phyloP scores from a whole-genome alignment of 2,888 invertebrate species.

The Eupithecia tripunctaria region DNA sequence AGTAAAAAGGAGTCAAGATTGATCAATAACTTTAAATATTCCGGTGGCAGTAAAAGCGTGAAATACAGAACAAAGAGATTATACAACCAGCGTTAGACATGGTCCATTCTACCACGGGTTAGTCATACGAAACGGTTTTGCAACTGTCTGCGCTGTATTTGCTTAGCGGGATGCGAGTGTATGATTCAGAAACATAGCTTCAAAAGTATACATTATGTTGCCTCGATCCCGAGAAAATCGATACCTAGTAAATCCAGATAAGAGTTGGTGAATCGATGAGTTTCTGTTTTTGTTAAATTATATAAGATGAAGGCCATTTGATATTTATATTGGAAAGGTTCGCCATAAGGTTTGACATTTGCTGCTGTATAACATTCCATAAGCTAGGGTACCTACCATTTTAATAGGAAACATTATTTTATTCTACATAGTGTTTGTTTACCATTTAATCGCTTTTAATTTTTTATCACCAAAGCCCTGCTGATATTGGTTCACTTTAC shows the following conservation, averaged over 20 bases:
- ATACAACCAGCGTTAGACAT: constrained; percentile 38
- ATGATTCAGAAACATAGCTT: constrained; percentile 18
- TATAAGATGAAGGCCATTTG: background rate
- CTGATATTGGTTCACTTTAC: background rate
- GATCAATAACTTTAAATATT: constrained; percentile 8
- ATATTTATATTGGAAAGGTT: no score
- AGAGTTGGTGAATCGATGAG: background rate
- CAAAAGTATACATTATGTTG: background rate
- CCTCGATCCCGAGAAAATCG: background rate
- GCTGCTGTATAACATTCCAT: background rate
- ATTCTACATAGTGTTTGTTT: background rate
- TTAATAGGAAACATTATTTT: background rate
- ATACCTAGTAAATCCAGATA: background rate
- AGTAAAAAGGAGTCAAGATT: background rate
- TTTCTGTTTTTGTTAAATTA: background rate
- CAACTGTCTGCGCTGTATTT: constrained; percentile 40
- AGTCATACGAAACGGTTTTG: constrained; percentile 44
- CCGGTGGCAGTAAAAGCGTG: constrained; percentile 33
- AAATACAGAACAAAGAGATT: constrained; percentile 36
- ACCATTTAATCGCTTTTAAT: background rate
- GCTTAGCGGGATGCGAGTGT: constrained; percentile 31
- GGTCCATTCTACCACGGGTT: constrained; percentile 32
- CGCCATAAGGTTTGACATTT: background rate
- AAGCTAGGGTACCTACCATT: no score
- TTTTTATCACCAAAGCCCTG: background rate